Conservation (phyloP, 2,113 vertebrate genomes). For the Mionectes macconnelli region DNA sequence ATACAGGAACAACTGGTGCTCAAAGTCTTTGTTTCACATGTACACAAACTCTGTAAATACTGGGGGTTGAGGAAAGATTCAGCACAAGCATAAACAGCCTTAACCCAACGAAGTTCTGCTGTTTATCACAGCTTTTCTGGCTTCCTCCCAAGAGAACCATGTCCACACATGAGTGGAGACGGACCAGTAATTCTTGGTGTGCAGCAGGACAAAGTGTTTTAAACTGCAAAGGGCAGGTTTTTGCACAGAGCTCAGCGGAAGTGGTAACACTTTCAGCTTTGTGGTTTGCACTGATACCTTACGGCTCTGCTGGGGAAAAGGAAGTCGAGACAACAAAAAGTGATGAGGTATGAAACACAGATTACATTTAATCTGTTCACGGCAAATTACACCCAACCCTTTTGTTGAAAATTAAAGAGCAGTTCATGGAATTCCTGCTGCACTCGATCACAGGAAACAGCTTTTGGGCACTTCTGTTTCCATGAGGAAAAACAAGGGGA, state of each 20-base stretch:
- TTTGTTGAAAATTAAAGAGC: background rate
- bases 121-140: background rate
- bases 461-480: background rate
- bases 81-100: background rate
- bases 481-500: background rate
- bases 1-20: background rate
- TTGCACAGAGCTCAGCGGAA: background rate
- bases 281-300: background rate
- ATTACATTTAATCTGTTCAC: background rate
- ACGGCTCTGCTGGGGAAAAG: background rate
- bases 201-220: background rate
- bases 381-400: background rate
- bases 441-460: background rate
- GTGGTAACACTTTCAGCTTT: background rate
- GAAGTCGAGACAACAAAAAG: background rate
- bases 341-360: background rate
- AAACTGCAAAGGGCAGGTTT: conserved; percentile 1
- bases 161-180: background rate
- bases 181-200: background rate
- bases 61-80: background rate
- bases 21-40: background rate
- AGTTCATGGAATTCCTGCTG: background rate
- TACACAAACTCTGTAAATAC: background rate
- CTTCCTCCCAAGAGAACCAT: background rate
- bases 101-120: background rate